Evolutionary conservation across 2,113 vertebrate species (phyloP).

Genomic region (Protobothrops flavoviridis): DNA sequence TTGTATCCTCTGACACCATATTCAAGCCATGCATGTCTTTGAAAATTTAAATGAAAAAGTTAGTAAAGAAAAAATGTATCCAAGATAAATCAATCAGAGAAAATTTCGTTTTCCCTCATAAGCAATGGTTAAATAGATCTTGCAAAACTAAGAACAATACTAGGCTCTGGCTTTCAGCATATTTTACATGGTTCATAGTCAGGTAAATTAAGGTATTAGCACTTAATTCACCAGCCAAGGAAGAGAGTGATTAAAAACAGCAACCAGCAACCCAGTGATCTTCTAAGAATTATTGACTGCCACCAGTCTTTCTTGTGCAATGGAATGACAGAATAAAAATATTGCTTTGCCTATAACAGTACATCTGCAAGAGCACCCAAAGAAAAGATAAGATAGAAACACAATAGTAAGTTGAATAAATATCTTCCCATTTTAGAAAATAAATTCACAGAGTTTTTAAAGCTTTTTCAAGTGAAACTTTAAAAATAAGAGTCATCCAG

Average conservation of each 20-base stretch:
- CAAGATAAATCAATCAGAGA: constrained; percentile 52
- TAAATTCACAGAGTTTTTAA: constrained; percentile 26
- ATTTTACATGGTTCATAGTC: constrained; percentile 1
- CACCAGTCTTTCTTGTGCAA: accelerated
- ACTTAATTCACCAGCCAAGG: not conserved
- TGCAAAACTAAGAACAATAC: not conserved
- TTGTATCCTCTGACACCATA: constrained; percentile 12
- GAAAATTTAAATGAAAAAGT: constrained; percentile 48
- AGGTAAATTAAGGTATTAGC: not conserved
- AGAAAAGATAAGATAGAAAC: not conserved
- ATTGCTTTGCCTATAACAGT: not conserved
- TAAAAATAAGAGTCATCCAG: not conserved
- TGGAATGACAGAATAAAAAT: not conserved
- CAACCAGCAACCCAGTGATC: not conserved
- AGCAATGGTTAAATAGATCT: constrained; percentile 24
- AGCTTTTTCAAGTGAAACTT: not conserved
- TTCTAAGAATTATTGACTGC: not conserved
- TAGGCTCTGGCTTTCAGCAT: constrained; percentile 8
- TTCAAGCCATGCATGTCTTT: not conserved
- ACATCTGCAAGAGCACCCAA: not conserved
- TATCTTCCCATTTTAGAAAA: not conserved
- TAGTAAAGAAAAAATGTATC: constrained; percentile 39
- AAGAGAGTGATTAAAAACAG: not conserved
- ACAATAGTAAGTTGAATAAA: not conserved
- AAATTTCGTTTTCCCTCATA: constrained; percentile 40